Percentiles rank a stretch among this genome's conserved stretches.
phyloP scores from a whole-genome alignment of 2,888 invertebrate species.

The Drosophila merina region DNA sequence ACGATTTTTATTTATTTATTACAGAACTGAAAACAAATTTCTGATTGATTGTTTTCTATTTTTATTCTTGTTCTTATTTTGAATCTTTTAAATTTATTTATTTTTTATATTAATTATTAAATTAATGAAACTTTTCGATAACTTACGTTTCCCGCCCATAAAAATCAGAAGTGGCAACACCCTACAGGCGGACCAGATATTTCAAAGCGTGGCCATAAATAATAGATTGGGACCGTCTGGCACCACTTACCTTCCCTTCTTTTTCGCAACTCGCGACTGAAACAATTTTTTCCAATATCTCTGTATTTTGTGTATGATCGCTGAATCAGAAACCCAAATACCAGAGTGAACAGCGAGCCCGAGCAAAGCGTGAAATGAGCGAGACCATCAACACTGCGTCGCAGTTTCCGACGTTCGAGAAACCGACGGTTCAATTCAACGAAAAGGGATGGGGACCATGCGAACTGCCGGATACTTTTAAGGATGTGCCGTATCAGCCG shows the following conservation, averaged over 20 bases:
- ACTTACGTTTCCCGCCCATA: neutral
- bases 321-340: slow-evolving; percentile 18
- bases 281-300: neutral
- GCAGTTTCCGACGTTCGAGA: slow-evolving; percentile 79
- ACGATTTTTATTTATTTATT: too few relatives aligned
- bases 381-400: slow-evolving; percentile 80
- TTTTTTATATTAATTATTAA: too few relatives aligned
- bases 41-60: too few relatives aligned
- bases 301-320: neutral
- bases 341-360: slow-evolving; percentile 9
- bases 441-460: slow-evolving; percentile 98
- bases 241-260: neutral
- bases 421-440: slow-evolving; percentile 83
- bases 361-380: slow-evolving; percentile 64
- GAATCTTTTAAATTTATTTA: too few relatives aligned
- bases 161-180: neutral
- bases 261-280: slow-evolving; percentile 4
- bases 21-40: too few relatives aligned
- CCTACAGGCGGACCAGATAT: neutral
- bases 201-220: neutral
- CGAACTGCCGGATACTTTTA: slow-evolving; percentile 91
- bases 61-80: too few relatives aligned
- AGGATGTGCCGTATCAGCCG: slow-evolving; percentile 94
- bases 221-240: neutral
- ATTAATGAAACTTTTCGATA: neutral